Evolutionary conservation across 2,113 vertebrate genomes (phyloP), one percentile per base, ranked within the genome.

Genomic region (Columba livia): DNA sequence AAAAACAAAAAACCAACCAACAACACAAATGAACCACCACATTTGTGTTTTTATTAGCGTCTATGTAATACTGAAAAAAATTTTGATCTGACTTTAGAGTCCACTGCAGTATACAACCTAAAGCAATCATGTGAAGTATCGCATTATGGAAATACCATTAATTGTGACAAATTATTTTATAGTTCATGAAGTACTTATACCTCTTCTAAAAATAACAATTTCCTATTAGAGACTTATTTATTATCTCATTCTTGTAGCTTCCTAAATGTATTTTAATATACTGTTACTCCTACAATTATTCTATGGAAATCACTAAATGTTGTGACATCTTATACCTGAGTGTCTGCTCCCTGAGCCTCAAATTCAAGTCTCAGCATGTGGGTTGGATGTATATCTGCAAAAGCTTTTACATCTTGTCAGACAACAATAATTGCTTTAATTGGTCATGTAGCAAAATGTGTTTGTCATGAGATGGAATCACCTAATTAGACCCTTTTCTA

Each of bases 81-180:
- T 5, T 51, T 34, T 34, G 2, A 29, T 64, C 31, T 24, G 3
- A 89, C n/a, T 70, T 84, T 24, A 54, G 17, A 83, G 26, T 66
- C 36, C 70, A 40, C 8, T 75, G 3, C 6, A 70, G 47, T 64
- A 78, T 4, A 23, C 15, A 71, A 31, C 11, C 74, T 9, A 50
- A 66, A 85, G 3, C 0, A 0, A 9, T 47, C 6, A 25, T 29
- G 24, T 58, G 24, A 88, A 88, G 6, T 24, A 54, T 34, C 5
- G 28, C 0, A 32, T 82, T 85, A 66, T 42, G 4, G 11, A 82
- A 75, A 85, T 28, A 31, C 1, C 9, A 70, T 34, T 80, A 60
- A 80, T 29, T 83, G 25, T 40, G 12, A 40, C 21, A 72, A 67
- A 54, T 9, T 85, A 40, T 48, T 84, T 80, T 25, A 31, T 10